Conservation (phyloP, 1,140 invertebrate species). For the Zeugodacus cucurbitae region DNA sequence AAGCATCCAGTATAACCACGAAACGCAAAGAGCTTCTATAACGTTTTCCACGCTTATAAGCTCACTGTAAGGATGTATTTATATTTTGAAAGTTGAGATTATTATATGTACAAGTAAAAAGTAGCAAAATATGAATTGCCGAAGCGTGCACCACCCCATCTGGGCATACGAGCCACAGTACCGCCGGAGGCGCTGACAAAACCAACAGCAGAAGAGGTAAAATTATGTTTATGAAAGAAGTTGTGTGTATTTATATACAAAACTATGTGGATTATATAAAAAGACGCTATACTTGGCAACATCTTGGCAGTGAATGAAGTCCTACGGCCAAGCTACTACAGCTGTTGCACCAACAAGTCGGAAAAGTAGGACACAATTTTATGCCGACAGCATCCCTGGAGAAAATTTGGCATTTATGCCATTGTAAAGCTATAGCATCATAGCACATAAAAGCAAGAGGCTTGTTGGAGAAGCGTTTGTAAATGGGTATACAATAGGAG, state of each 20-base stretch:
- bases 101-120: too few relatives aligned
- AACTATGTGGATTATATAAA: not conserved
- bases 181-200: not conserved
- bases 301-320: not conserved
- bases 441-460: not conserved
- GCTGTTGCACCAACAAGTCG: not conserved
- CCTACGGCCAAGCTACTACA: not conserved
- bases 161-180: not conserved
- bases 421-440: not conserved
- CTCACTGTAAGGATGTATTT: not conserved
- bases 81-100: not conserved
- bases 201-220: not conserved
- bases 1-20: too few relatives aligned
- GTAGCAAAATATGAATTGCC: not conserved
- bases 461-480: too few relatives aligned
- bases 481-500: too few relatives aligned
- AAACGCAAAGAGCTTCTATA: too few relatives aligned
- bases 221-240: not conserved
- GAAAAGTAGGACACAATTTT: conserved; percentile 23
- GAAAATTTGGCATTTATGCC: conserved; percentile 24
- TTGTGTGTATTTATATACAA: not conserved
- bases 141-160: not conserved
- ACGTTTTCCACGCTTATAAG: too few relatives aligned
- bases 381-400: not conserved
- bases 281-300: conserved; percentile 13